Percentiles rank a stretch among this genome's conserved stretches.
Conservation (phyloP, 2,888 invertebrate genomes). For the Hanleya hanleyi region DNA sequence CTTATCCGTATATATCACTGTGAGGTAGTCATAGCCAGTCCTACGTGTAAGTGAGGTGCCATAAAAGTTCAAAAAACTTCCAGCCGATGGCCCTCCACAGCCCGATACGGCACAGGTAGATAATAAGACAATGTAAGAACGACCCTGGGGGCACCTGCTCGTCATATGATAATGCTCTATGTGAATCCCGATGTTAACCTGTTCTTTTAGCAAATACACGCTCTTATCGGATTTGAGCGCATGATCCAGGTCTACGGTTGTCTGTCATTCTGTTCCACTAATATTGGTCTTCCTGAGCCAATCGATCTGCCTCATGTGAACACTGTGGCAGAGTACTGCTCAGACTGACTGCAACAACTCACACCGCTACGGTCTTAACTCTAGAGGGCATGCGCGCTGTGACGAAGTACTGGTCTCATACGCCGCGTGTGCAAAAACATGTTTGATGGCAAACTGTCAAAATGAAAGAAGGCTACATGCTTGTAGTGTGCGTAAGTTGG, state of each 20-base stretch:
- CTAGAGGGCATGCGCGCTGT: neutral
- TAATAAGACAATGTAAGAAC: neutral
- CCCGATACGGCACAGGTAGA: neutral
- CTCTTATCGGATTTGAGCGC: neutral
- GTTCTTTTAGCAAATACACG: constrained; percentile 1
- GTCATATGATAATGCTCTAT: neutral
- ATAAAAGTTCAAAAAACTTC: too few relatives aligned
- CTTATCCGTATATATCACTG: too few relatives aligned
- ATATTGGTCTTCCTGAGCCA: neutral
- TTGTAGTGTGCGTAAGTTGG: neutral
- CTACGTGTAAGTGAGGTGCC: too few relatives aligned
- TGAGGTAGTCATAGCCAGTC: too few relatives aligned
- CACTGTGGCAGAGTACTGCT: neutral
- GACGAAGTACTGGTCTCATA: neutral
- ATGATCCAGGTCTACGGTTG: neutral
- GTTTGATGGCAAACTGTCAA: constrained; percentile 4
- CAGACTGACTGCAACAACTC: neutral
- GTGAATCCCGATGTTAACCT: constrained; percentile 1
- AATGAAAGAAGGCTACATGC: neutral
- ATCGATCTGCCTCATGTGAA: neutral
- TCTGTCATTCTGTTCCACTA: neutral
- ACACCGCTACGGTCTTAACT: neutral
- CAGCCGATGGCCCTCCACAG: too few relatives aligned
- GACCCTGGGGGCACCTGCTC: neutral
- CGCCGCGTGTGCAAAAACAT: neutral